phyloP scores from a whole-genome alignment of 92 coral and sea anemone genomes.

The Zoanthus sociatus region DNA sequence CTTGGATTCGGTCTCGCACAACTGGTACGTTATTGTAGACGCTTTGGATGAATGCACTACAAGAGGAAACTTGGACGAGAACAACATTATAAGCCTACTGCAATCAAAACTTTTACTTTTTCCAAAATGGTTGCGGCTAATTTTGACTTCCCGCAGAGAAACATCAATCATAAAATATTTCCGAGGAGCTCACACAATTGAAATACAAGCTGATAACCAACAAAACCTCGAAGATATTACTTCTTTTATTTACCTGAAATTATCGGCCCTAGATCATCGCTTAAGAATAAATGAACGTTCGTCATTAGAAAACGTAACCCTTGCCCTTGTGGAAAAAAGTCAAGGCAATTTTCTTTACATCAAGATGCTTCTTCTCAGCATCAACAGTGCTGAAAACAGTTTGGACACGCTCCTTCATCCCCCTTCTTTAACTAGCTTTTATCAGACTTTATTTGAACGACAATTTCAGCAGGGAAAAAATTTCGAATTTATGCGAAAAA shows the following conservation, averaged over 20 bases:
- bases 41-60: constrained; percentile 82
- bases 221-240: constrained; percentile 75
- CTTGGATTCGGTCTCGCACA: constrained; percentile 39
- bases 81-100: constrained; percentile 61
- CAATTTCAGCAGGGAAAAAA: constrained; percentile 20
- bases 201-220: constrained; percentile 59
- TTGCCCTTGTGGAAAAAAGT: constrained; percentile 63
- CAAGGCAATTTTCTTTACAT: constrained; percentile 83
- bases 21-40: constrained; percentile 73
- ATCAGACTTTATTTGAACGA: constrained; percentile 38
- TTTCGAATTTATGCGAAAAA: constrained; percentile 48
- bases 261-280: not conserved
- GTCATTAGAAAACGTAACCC: constrained; percentile 16
- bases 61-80: constrained; percentile 21
- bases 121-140: constrained; percentile 67
- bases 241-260: constrained; percentile 42
- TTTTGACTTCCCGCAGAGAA: constrained; percentile 72
- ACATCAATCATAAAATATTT: constrained; percentile 41
- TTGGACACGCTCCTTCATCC: constrained; percentile 34
- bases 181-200: constrained; percentile 31
- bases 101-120: constrained; percentile 59
- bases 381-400: not conserved
- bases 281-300: not conserved
- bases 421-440: constrained; percentile 44
- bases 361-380: constrained; percentile 56